Base-by-base conservation (phyloP, 2,888 invertebrate species). In the Zygogramma bicolorata region DNA sequence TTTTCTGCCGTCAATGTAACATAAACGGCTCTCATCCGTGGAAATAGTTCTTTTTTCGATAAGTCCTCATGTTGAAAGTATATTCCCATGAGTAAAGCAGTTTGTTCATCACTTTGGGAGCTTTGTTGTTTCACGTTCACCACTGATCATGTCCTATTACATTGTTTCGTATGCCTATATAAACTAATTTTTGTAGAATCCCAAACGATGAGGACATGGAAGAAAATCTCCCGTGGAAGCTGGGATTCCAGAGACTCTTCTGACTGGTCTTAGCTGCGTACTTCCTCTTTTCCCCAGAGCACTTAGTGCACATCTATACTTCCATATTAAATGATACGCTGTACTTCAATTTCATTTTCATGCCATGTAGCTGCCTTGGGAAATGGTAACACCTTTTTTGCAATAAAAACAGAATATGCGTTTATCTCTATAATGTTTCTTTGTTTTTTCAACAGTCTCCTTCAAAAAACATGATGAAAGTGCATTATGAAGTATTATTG, bases 141-240 rank as follows among this genome's bases (percentile, higher is more conserved):
- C 15, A 42, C n/a, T n/a, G 13, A 13, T n/a, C 6, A n/a, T 13
- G 2, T 65, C 18, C 15, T 15, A 15, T 22, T 6, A 49, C 65
- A 65, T 49, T 15, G n/a, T 22, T 65, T 65, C 8, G 65, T 46
- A 49, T 65, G 65, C 18, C 65, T 65, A 49, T 27, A 65, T 46
- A 65, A 49, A 22, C 65, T 60, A 8, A 34, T 53, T 65, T 15
- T 65, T 65, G 27, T 46, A 65, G 13, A 49, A 65, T 18, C 25
- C 29, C 15, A 46, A 49, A 27, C 60, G 34, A 34, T 60, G 18
- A 15, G n/a, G n/a, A 60, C 34, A 60, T 34, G 60, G 60, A 18
- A 60, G 38, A 34, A 60, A 60, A 20, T 34, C 18, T 20, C 18
- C 60, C 15, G 60, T 10, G 18, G 34, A 60, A 34, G 34, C 8